Percentiles rank a stretch among this genome's conserved stretches.
Conservation (phyloP, 2,888 invertebrate genomes). For the Leptinotarsa juncta region DNA sequence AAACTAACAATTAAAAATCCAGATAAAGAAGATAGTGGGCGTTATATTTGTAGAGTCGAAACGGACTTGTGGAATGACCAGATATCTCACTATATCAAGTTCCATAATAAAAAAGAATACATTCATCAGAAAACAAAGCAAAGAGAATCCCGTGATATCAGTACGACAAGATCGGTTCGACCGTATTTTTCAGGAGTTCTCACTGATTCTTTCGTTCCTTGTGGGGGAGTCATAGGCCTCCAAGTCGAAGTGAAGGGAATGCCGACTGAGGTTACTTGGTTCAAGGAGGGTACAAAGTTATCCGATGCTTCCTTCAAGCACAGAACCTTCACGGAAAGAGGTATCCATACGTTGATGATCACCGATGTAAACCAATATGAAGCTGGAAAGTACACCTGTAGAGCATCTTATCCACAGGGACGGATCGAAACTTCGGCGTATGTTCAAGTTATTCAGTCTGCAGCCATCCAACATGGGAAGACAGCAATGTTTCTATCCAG, state of each 20-base stretch:
- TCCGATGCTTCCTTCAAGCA: slow-evolving; percentile 73
- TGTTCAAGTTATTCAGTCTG: slow-evolving; percentile 76
- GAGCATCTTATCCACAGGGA: slow-evolving; percentile 74
- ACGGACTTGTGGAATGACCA: slow-evolving; percentile 80
- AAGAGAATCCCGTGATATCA: slow-evolving; percentile 62
- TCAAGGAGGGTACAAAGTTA: slow-evolving; percentile 71
- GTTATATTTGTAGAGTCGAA: slow-evolving; percentile 81
- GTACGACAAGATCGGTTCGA: slow-evolving; percentile 59
- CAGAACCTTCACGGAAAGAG: slow-evolving; percentile 75
- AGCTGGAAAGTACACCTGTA: slow-evolving; percentile 81
- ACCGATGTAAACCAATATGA: slow-evolving; percentile 79
- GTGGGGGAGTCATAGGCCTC: slow-evolving; percentile 83
- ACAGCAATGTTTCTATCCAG: slow-evolving; percentile 84
- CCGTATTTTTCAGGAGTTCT: slow-evolving; percentile 78
- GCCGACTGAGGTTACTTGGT: slow-evolving; percentile 82
- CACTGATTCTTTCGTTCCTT: slow-evolving; percentile 78
- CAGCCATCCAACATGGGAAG: slow-evolving; percentile 73
- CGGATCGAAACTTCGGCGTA: slow-evolving; percentile 79
- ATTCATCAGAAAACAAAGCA: slow-evolving; percentile 64
- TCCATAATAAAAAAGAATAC: slow-evolving; percentile 65
- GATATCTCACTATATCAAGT: slow-evolving; percentile 78
- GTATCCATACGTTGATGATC: slow-evolving; percentile 80
- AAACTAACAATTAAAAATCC: slow-evolving; percentile 77
- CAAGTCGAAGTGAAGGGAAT: slow-evolving; percentile 82
- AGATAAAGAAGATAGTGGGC: slow-evolving; percentile 76